A percentile compares a stretch with the other conserved stretches of the same genome.
These are phyloP conservation scores for Tapirus indicus DNA, from an alignment of 2,797 vertebrate species.

Conservation along the genomic window DNA sequence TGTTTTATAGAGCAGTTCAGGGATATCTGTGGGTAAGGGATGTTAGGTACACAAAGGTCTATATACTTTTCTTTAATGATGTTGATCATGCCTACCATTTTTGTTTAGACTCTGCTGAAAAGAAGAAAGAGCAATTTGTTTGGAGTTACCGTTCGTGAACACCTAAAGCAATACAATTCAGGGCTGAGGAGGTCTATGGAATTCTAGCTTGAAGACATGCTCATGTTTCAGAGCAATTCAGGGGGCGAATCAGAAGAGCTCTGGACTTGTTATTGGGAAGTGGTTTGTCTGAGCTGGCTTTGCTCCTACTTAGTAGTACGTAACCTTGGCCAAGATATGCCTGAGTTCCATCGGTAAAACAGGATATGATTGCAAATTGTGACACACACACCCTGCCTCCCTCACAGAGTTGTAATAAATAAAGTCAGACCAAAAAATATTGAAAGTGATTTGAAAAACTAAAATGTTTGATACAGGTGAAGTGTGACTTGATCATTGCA, in stretches of 20 bases:
- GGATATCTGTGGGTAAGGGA: neutral
- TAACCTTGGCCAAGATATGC: neutral
- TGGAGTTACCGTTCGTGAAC: neutral
- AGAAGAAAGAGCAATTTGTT: neutral
- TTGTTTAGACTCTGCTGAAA: neutral
- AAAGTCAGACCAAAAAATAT: neutral
- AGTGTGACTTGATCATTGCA: neutral
- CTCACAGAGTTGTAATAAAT: neutral
- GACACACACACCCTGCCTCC: neutral
- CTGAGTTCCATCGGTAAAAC: slow-evolving; percentile 10
- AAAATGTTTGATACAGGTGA: neutral
- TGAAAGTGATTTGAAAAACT: slow-evolving; percentile 21
- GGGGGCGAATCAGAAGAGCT: neutral
- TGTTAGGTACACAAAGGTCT: neutral
- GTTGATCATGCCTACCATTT: neutral
- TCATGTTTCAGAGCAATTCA: neutral
- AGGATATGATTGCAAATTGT: neutral
- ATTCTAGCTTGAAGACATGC: neutral
- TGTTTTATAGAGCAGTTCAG: neutral
- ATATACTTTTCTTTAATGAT: neutral
- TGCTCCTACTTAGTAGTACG: neutral
- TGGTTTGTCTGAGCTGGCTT: neutral
- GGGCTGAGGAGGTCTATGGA: neutral
- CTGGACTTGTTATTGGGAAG: neutral
- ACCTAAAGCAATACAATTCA: neutral